These are phyloP conservation scores for Salvelinus namaycush DNA, from an alignment of 2,113 vertebrate species.

Conservation along the genomic window DNA sequence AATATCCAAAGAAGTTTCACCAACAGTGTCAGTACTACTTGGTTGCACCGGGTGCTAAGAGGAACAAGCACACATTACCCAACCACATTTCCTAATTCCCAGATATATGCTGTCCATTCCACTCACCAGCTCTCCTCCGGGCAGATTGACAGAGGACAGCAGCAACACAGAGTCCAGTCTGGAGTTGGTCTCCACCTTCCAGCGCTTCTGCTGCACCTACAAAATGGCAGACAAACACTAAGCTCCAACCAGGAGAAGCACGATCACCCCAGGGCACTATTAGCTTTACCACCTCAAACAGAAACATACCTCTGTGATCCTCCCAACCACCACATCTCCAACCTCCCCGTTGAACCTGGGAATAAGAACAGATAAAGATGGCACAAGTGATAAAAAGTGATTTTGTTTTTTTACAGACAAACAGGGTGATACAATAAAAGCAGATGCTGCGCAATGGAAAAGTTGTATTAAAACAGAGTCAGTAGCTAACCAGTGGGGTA, in stretches of 20 bases:
- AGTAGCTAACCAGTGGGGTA: neutral
- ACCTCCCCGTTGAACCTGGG: conserved; percentile 93
- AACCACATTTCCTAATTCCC: neutral
- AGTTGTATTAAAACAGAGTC: no score
- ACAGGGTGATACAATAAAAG: no score
- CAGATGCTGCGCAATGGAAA: no score
- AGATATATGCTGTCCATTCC: neutral
- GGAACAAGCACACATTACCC: neutral
- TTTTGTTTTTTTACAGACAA: no score
- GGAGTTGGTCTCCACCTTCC: conserved; percentile 97
- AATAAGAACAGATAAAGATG: neutral
- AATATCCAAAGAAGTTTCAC: neutral
- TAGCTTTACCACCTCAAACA: neutral
- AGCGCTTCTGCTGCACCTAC: conserved; percentile 95
- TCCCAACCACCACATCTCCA: conserved; percentile 92
- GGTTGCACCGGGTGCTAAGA: neutral
- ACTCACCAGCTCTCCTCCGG: conserved; percentile 92
- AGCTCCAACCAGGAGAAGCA: neutral
- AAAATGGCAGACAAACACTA: neutral
- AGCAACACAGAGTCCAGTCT: conserved; percentile 91
- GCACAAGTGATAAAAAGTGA: no score
- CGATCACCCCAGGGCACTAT: neutral
- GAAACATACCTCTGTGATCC: conserved; percentile 90
- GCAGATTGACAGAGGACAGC: conserved; percentile 92
- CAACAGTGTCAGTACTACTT: neutral